Conservation (phyloP, 2,113 vertebrate genomes). For the Mellivora capensis region DNA sequence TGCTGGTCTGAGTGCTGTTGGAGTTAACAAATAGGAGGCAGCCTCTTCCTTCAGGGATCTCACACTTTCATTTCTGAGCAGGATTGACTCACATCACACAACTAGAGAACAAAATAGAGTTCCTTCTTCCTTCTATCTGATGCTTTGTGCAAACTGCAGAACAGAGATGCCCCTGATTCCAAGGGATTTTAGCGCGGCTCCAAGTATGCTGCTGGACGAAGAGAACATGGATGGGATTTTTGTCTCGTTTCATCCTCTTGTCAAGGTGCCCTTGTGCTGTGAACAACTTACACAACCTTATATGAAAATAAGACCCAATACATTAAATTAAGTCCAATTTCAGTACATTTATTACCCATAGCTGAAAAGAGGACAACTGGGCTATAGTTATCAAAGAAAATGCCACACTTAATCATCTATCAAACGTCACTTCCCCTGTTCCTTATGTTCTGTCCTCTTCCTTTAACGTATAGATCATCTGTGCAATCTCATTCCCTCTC, state of each 20-base stretch:
- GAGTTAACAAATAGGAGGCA: background rate
- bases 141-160: background rate
- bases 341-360: background rate
- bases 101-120: background rate
- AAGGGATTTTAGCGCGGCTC: background rate
- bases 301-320: background rate
- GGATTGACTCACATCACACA: background rate
- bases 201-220: background rate
- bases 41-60: background rate
- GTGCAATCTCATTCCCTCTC: background rate
- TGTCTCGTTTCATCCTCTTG: background rate
- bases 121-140: background rate
- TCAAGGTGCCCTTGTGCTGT: background rate
- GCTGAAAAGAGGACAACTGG: background rate
- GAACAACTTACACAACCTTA: background rate
- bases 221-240: background rate
- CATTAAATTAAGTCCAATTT: background rate
- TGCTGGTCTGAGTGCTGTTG: background rate
- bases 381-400: background rate
- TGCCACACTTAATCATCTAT: background rate
- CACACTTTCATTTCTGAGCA: background rate
- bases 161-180: background rate
- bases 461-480: background rate
- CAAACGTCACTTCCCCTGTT: background rate
- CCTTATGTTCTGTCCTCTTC: background rate